These are phyloP conservation scores for Agonopterix alstromeriana DNA, from an alignment of 2,888 invertebrate genomes.

Conservation along the genomic window DNA sequence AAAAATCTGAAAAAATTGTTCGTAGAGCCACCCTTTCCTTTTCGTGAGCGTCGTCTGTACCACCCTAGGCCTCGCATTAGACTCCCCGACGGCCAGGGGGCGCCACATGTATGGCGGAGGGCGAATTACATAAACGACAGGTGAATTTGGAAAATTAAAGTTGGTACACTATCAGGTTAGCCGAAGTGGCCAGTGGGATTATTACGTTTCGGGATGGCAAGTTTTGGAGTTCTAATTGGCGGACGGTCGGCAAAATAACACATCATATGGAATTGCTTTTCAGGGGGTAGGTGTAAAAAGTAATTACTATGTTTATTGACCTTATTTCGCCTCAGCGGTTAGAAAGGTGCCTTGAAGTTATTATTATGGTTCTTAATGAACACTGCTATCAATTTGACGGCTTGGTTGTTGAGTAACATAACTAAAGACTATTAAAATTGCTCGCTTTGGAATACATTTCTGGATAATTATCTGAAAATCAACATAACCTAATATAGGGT, in stretches of 20 bases:
- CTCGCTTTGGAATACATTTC: too few species aligned
- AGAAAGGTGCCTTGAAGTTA: too few species aligned
- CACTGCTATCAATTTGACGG: too few species aligned
- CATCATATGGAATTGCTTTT: slow-evolving; percentile 5
- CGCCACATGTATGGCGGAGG: slow-evolving; percentile 45
- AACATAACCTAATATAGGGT: too few species aligned
- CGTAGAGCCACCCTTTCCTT: slow-evolving; percentile 68
- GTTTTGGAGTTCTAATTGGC: slow-evolving; percentile 13
- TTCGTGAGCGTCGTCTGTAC: slow-evolving; percentile 62
- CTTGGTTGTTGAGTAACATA: too few species aligned
- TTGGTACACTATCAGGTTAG: slow-evolving; percentile 40
- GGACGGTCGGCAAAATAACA: neutral
- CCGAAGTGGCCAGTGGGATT: slow-evolving; percentile 26
- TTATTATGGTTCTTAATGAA: too few species aligned
- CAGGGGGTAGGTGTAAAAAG: neutral
- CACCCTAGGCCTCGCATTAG: slow-evolving; percentile 57
- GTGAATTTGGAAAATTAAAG: slow-evolving; percentile 75
- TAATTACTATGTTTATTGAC: too few species aligned
- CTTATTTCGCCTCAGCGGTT: too few species aligned
- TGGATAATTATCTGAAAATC: too few species aligned
- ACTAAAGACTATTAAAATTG: too few species aligned
- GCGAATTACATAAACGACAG: slow-evolving; percentile 68
- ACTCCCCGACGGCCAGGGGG: slow-evolving; percentile 48
- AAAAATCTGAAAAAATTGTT: slow-evolving; percentile 72
- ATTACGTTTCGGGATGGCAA: slow-evolving; percentile 16